Conservation (phyloP, 2,113 vertebrate genomes). For the Toxotes jaculatrix region DNA sequence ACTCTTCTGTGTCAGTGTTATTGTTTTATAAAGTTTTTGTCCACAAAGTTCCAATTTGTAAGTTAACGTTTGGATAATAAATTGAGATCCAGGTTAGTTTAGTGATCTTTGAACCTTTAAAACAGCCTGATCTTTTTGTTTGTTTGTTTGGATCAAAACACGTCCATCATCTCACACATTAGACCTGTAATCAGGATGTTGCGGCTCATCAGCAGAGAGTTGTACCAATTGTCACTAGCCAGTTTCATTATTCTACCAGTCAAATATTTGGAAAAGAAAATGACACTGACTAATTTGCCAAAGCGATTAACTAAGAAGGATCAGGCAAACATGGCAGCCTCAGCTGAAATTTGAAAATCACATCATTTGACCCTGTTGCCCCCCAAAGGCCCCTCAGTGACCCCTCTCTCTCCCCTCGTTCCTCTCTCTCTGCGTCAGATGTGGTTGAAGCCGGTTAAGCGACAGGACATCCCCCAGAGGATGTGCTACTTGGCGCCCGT, state of each 20-base stretch:
- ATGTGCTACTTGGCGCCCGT: conserved; percentile 86
- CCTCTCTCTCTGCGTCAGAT: conserved; percentile 79
- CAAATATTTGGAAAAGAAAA: conserved; percentile 7
- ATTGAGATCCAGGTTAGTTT: conserved; percentile 10
- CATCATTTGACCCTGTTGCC: too few species aligned
- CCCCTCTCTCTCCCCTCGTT: neutral
- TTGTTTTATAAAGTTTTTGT: conserved; percentile 51
- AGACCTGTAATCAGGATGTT: neutral
- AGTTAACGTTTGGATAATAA: conserved; percentile 46
- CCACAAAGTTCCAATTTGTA: conserved; percentile 62
- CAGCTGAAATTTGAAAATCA: neutral
- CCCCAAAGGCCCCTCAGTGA: neutral
- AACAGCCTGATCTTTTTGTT: neutral
- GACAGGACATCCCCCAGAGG: conserved; percentile 83
- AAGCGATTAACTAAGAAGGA: neutral
- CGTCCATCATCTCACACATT: neutral
- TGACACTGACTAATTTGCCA: neutral
- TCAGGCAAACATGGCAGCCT: neutral
- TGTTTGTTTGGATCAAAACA: neutral
- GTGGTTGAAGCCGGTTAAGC: conserved; percentile 90
- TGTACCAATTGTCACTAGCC: neutral
- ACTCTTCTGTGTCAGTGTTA: conserved; percentile 24
- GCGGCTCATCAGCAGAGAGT: neutral
- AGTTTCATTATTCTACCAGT: conserved; percentile 20
- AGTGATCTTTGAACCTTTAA: neutral